Evolutionary conservation across 2,888 invertebrate species (phyloP).

Genomic region (Agapostemon virescens): DNA sequence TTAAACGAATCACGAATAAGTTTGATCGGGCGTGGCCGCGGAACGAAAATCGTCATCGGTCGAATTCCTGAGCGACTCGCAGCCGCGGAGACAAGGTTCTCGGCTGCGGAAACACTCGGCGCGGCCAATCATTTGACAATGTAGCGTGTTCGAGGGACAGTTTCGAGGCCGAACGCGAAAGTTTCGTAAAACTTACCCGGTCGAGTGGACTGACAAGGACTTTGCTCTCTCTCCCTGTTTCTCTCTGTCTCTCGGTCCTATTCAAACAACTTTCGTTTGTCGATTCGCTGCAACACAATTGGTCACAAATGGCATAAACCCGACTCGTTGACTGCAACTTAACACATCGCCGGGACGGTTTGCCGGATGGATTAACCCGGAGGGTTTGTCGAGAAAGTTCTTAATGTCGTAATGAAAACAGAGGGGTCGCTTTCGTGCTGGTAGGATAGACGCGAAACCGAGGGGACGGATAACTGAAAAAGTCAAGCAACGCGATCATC

Average conservation of each 20-base stretch:
- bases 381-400: slow-evolving; percentile 71
- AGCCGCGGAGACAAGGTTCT: neutral
- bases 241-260: neutral
- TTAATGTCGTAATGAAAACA: slow-evolving; percentile 72
- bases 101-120: neutral
- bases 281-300: slow-evolving; percentile 36
- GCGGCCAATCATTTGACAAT: neutral
- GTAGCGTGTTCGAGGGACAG: neutral
- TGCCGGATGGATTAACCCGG: slow-evolving; percentile 70
- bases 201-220: neutral
- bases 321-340: slow-evolving; percentile 54
- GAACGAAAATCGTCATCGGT: neutral
- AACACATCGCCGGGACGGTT: slow-evolving; percentile 56
- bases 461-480: slow-evolving; percentile 55
- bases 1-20: slow-evolving; percentile 6
- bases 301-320: slow-evolving; percentile 48
- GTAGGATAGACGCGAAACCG: slow-evolving; percentile 35
- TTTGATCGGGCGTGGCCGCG: neutral
- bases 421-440: slow-evolving; percentile 55
- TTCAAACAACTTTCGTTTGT: slow-evolving; percentile 37
- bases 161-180: slow-evolving; percentile 6
- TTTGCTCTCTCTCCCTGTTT: neutral
- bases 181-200: slow-evolving; percentile 5
- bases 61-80: neutral
- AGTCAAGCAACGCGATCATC: slow-evolving; percentile 59